Percentiles rank a stretch among this genome's conserved stretches.
phyloP scores from a whole-genome alignment of 2,797 vertebrate species.

The Melanogrammus aeglefinus region DNA sequence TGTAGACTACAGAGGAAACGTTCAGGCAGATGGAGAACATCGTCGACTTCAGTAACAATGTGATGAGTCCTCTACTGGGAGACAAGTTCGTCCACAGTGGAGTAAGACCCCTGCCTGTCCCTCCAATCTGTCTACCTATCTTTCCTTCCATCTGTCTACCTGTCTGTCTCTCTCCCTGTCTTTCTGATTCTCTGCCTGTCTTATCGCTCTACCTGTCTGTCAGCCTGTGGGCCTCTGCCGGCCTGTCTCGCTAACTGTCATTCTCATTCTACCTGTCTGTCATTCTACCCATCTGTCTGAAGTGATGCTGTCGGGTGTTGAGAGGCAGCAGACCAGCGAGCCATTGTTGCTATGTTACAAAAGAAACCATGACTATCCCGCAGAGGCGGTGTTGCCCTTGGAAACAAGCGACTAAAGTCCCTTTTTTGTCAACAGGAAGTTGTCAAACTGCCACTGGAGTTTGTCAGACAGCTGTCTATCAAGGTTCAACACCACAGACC shows the following conservation, averaged over 20 bases:
- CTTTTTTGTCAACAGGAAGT: constrained; percentile 78
- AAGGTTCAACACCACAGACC: constrained; percentile 93
- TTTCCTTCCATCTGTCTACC: background rate
- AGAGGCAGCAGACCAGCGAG: background rate
- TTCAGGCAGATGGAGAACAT: constrained; percentile 92
- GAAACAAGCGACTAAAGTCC: background rate
- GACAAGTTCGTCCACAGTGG: constrained; percentile 92
- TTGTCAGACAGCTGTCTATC: constrained; percentile 90
- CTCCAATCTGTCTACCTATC: background rate
- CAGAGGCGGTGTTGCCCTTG: background rate
- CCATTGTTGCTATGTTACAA: background rate
- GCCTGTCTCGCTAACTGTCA: too few relatives aligned
- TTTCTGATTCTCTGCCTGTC: too few relatives aligned
- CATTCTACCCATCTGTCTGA: background rate
- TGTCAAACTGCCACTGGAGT: constrained; percentile 90
- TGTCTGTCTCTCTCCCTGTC: background rate
- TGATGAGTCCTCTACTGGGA: constrained; percentile 95
- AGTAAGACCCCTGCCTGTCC: constrained; percentile 65
- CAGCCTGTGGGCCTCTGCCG: too few relatives aligned
- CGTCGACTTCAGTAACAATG: constrained; percentile 89
- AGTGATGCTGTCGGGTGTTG: background rate
- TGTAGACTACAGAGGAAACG: constrained; percentile 77
- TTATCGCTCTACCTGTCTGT: background rate
- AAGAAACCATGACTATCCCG: background rate
- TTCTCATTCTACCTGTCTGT: background rate